Conservation (phyloP, 2,888 invertebrate genomes). For the Creontiades dilutus region DNA sequence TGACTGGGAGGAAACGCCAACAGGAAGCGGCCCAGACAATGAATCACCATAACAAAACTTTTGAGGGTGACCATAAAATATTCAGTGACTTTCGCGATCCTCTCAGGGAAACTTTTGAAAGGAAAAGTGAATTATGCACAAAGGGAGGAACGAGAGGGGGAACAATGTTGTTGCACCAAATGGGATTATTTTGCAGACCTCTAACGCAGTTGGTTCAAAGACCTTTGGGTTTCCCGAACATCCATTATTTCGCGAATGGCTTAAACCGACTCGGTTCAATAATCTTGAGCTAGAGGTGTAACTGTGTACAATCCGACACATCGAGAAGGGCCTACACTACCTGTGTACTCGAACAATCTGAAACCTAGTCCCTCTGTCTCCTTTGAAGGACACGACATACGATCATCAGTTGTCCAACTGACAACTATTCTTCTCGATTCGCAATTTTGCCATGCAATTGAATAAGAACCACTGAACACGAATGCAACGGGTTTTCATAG, state of each 20-base stretch:
- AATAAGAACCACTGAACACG: no score
- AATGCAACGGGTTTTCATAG: no score
- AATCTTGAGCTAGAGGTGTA: not conserved
- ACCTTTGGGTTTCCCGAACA: not conserved
- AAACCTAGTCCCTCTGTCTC: no score
- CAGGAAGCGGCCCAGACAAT: constrained; percentile 40
- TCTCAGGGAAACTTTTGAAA: not conserved
- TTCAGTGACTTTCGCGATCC: constrained; percentile 47
- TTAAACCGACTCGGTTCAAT: not conserved
- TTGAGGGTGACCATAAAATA: constrained; percentile 60
- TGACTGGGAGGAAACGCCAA: not conserved
- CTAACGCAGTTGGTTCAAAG: constrained; percentile 35
- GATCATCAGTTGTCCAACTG: no score
- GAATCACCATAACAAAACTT: constrained; percentile 59
- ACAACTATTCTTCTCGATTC: no score
- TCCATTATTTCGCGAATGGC: not conserved
- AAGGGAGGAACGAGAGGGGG: not conserved
- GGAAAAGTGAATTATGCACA: constrained; percentile 22
- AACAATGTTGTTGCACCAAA: constrained; percentile 43
- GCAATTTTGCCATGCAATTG: no score
- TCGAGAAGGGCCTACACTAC: no score
- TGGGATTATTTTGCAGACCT: constrained; percentile 38
- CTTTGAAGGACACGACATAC: no score
- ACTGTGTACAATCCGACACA: no score
- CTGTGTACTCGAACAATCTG: no score